Conservation (phyloP, 2,113 vertebrate species). For the Varanus komodoensis region DNA sequence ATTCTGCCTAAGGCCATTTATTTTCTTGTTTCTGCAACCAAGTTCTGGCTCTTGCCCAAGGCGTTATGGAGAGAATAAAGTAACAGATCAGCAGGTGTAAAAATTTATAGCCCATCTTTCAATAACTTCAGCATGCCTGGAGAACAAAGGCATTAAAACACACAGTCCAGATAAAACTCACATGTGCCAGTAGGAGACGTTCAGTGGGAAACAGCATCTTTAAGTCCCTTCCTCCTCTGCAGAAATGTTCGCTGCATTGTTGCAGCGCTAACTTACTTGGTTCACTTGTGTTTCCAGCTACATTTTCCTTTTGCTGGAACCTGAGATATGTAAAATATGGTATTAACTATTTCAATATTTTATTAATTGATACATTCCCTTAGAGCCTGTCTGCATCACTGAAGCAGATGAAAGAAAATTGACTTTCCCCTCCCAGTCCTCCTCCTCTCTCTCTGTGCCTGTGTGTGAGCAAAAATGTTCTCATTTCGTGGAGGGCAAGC, state of each 20-base stretch:
- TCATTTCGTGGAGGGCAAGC: neutral
- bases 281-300: neutral
- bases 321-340: neutral
- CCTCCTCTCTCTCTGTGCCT: neutral
- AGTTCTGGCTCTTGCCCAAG: neutral
- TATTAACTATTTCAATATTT: slow-evolving; percentile 24
- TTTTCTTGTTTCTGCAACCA: neutral
- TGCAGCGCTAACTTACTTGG: neutral
- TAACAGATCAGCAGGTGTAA: neutral
- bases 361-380: slow-evolving; percentile 45
- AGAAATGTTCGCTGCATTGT: neutral
- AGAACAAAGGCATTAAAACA: neutral
- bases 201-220: neutral
- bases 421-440: slow-evolving; percentile 11
- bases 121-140: neutral
- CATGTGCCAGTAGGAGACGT: neutral
- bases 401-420: slow-evolving; percentile 49
- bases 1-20: neutral
- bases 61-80: neutral
- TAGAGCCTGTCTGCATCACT: slow-evolving; percentile 17
- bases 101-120: neutral
- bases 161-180: neutral
- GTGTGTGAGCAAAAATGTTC: neutral
- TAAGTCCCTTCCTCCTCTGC: neutral
- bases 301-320: neutral